phyloP scores from a whole-genome alignment of 2,888 invertebrate genomes.

The Lomographa bimaculata region DNA sequence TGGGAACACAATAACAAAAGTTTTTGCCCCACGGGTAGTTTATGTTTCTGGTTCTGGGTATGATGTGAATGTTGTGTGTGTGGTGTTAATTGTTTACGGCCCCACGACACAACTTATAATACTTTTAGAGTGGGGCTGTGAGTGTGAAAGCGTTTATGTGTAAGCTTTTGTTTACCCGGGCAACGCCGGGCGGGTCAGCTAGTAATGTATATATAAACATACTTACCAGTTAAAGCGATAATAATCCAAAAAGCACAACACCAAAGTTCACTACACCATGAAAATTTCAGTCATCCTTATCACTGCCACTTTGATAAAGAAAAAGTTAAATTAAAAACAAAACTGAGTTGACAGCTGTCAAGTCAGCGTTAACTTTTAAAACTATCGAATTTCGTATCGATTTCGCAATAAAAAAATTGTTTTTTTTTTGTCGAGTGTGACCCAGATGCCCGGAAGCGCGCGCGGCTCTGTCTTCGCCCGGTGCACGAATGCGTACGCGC shows the following conservation, averaged over 20 bases:
- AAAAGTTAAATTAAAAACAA: slow-evolving; percentile 4
- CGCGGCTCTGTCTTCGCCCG: slow-evolving; percentile 55
- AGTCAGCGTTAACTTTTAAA: not conserved
- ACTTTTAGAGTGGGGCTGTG: too few relatives aligned
- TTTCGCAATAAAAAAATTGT: slow-evolving; percentile 18
- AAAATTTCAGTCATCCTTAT: slow-evolving; percentile 14
- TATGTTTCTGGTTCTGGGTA: too few relatives aligned
- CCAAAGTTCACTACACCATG: slow-evolving; percentile 27
- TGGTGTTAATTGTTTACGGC: too few relatives aligned
- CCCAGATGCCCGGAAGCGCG: slow-evolving; percentile 53
- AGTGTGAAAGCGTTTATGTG: too few relatives aligned
- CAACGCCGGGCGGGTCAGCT: too few relatives aligned
- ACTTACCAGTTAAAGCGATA: slow-evolving; percentile 12
- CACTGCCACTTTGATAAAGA: slow-evolving; percentile 8
- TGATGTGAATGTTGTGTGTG: too few relatives aligned
- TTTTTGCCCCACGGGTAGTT: too few relatives aligned
- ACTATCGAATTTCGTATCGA: not conserved
- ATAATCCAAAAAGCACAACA: slow-evolving; percentile 33
- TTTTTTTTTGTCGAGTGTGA: slow-evolving; percentile 49
- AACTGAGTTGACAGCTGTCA: too few relatives aligned
- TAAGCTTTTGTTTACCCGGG: too few relatives aligned
- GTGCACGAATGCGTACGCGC: slow-evolving; percentile 60
- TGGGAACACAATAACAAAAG: too few relatives aligned
- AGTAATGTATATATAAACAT: too few relatives aligned
- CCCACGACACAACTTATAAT: too few relatives aligned